Evolutionary conservation across 2,797 vertebrate species (phyloP).

Genomic region (Prunella strophiata): DNA sequence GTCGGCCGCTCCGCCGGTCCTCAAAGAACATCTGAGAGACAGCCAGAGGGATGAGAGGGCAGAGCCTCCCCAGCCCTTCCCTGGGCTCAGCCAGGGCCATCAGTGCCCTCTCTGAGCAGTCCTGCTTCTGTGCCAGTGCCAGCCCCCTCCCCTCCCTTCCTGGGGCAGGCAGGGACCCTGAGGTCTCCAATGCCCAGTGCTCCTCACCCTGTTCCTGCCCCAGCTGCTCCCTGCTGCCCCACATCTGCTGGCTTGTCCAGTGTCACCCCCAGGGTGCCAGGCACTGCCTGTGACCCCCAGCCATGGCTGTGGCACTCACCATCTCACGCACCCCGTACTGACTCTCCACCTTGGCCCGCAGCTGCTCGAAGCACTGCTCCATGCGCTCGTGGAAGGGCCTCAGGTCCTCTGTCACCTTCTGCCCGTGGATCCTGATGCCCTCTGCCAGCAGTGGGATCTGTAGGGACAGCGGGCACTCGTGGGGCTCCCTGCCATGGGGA

Average conservation of each 20-base stretch:
- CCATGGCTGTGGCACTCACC: constrained; percentile 15
- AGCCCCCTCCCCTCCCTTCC: too few relatives aligned
- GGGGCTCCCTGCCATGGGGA: background rate
- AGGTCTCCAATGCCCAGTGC: background rate
- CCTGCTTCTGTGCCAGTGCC: background rate
- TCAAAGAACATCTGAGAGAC: constrained; percentile 16
- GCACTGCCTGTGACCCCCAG: too few relatives aligned
- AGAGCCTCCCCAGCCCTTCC: background rate
- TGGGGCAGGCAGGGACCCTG: background rate
- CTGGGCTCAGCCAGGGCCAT: background rate
- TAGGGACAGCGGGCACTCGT: accelerated
- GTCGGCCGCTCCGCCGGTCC: constrained; percentile 31
- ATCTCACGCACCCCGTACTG: constrained; percentile 58
- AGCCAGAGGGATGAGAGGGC: background rate
- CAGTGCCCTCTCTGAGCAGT: background rate
- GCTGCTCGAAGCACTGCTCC: constrained; percentile 66
- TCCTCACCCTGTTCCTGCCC: background rate
- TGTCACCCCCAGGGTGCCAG: background rate
- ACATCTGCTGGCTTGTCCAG: too few relatives aligned
- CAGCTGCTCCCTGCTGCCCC: background rate
- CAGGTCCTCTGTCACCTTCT: constrained; percentile 63
- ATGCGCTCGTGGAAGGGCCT: constrained; percentile 67
- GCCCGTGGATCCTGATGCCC: constrained; percentile 50
- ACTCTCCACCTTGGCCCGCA: constrained; percentile 63
- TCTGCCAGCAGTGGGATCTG: constrained; percentile 59